Base-by-base conservation (phyloP, 2,113 vertebrate species). In the Ctenomys sociabilis region DNA sequence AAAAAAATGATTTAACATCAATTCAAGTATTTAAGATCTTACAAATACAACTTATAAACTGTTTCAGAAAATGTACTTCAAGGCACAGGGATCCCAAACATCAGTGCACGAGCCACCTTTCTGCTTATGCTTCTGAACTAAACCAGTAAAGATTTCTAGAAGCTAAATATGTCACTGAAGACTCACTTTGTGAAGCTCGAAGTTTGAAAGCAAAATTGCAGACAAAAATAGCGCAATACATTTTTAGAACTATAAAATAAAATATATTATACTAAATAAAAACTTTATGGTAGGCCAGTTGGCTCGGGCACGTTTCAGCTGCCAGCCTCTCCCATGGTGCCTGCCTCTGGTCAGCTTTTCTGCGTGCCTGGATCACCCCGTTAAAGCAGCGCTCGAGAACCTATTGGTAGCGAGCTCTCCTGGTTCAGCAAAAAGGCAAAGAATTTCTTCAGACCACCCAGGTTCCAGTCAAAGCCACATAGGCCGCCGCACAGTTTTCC, bases 101-200 rank as follows among this genome's bases (percentile, higher is more conserved):
- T 64, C 80, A 64, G 85, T 40, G 88, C 72, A 43, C 30, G 80
- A 94, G 45, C 6, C 3, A 35, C 10, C 2, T 64, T 72, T 59
- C 37, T 77, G 13, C 28, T 88, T 83, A 66, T 83, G 63, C 3
- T 68, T 95, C 68, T 89, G 26, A 32, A 81, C 40, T 24, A 72
- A 89, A 94, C 84, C n/a, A 35, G 91, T 91, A 64, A 64, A 75
- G 16, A 84, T 85, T 90, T 88, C 57, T 59, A 97, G 57, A 35
- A 16, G n/a, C 52, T 28, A 28, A 83, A 43, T 85, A 68, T 77
- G 54, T 95, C 11, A 94, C 8, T 81, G 81, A 40, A 59, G 59
- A 83, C 61, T 85, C 26, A 13, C 52, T 85, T 85, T 89, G 40
- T n/a, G 12, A 9, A 12, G 4, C 16, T 7, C 37, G 70, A 73